phyloP scores from a whole-genome alignment of 2,797 vertebrate species.

The Falco peregrinus region DNA sequence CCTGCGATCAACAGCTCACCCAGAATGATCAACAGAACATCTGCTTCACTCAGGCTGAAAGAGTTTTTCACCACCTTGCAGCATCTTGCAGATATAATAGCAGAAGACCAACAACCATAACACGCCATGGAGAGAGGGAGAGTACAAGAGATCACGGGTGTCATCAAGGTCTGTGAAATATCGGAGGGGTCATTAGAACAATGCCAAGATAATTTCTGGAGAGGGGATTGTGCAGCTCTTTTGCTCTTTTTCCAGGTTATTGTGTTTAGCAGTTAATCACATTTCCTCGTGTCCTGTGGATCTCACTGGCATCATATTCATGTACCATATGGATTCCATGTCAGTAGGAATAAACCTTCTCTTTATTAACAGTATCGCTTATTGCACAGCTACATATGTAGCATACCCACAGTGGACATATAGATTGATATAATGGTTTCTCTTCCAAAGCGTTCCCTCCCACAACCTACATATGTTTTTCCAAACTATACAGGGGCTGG shows the following conservation, averaged over 20 bases:
- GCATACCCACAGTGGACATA: neutral
- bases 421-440: neutral
- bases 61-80: neutral
- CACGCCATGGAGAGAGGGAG: neutral
- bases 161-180: neutral
- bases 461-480: neutral
- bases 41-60: neutral
- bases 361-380: neutral
- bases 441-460: neutral
- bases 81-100: neutral
- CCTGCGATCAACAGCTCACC: neutral
- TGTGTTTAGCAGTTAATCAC: neutral
- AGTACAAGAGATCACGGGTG: neutral
- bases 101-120: neutral
- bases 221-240: neutral
- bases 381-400: neutral
- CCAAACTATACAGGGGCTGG: neutral
- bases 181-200: neutral
- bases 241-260: neutral
- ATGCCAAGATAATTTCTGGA: neutral
- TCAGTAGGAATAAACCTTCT: neutral
- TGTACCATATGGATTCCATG: neutral
- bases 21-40: neutral
- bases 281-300: neutral
- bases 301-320: neutral